Conservation (phyloP, 2,113 vertebrate species). For the Odobenus rosmarus region DNA sequence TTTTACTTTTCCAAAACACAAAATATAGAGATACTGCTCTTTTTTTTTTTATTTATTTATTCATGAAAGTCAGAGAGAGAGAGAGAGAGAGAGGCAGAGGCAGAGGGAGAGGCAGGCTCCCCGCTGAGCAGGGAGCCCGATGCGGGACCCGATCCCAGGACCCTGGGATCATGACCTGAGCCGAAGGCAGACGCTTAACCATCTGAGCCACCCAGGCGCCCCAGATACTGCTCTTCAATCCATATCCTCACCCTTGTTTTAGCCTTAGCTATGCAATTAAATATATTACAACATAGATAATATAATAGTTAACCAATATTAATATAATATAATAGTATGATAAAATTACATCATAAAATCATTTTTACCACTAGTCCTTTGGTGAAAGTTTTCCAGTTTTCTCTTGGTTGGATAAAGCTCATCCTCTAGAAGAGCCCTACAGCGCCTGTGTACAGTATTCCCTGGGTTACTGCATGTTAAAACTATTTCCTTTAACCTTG, state of each 20-base stretch:
- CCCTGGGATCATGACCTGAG: too few relatives aligned
- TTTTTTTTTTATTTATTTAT: not conserved
- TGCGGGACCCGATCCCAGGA: too few relatives aligned
- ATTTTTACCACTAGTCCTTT: not conserved
- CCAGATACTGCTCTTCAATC: not conserved
- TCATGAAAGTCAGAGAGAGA: too few relatives aligned
- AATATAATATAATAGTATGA: not conserved
- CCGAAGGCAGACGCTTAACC: too few relatives aligned
- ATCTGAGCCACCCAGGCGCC: too few relatives aligned
- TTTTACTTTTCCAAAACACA: not conserved
- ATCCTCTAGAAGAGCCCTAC: not conserved
- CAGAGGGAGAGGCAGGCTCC: too few relatives aligned
- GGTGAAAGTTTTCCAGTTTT: not conserved
- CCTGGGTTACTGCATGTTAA: not conserved
- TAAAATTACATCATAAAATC: not conserved
- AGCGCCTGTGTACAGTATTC: not conserved
- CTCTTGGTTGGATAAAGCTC: not conserved
- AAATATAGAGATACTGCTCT: not conserved
- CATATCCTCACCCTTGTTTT: not conserved
- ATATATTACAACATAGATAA: not conserved
- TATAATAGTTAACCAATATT: not conserved
- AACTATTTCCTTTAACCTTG: not conserved
- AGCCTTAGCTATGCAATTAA: not conserved
- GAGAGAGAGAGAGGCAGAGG: too few relatives aligned
- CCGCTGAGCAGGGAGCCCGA: too few relatives aligned